Evolutionary conservation across 2,113 vertebrate genomes (phyloP).

Genomic region (Cacatua alba): DNA sequence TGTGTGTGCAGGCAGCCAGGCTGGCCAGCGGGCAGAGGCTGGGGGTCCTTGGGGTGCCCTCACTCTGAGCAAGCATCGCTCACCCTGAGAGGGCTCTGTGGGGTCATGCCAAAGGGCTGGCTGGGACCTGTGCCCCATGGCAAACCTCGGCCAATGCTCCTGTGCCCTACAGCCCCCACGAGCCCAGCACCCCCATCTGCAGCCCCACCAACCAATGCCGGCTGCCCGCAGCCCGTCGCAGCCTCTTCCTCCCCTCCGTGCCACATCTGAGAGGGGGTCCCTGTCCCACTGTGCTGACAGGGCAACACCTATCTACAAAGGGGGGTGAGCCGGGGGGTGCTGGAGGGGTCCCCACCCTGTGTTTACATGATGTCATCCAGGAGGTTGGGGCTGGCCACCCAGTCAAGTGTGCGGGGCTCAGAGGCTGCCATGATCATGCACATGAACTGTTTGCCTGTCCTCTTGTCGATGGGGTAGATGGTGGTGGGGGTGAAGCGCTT

Average conservation of each 20-base stretch:
- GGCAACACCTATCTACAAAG: conserved; percentile 80
- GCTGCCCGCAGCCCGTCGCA: accelerated
- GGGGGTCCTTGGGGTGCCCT: no score
- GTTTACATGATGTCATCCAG: conserved; percentile 94
- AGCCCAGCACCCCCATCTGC: accelerated
- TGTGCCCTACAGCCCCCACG: accelerated
- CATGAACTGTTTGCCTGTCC: conserved; percentile 97
- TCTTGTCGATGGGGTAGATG: conserved; percentile 94
- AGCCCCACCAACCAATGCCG: accelerated
- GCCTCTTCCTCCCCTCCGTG: not conserved
- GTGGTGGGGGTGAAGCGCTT: conserved; percentile 95
- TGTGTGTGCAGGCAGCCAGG: not conserved
- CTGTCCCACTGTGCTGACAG: not conserved
- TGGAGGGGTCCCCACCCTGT: not conserved
- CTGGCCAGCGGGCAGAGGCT: not conserved
- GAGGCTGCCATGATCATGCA: conserved; percentile 99
- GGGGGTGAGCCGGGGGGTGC: conserved; percentile 14
- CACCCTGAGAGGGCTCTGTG: not conserved
- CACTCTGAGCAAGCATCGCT: accelerated
- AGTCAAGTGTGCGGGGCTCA: conserved; percentile 93
- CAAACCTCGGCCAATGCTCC: not conserved
- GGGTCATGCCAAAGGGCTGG: not conserved
- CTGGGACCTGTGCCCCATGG: not conserved
- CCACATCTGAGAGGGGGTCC: not conserved
- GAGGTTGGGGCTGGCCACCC: conserved; percentile 93